These are phyloP conservation scores for Pyrochroa serraticornis DNA, from an alignment of 2,888 invertebrate species.

Conservation along the genomic window DNA sequence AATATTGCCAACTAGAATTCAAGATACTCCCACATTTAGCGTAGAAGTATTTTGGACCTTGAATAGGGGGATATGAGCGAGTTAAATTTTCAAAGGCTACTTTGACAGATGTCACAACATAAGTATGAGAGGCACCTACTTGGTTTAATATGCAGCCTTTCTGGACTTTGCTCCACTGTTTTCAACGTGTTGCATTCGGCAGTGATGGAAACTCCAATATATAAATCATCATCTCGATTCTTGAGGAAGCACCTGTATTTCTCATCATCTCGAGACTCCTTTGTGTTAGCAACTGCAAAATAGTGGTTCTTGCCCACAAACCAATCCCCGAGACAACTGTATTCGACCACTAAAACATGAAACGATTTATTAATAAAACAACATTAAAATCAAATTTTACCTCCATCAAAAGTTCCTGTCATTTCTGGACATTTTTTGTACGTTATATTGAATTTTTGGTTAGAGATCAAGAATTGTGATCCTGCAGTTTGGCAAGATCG, in stretches of 20 bases:
- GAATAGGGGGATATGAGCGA: no score
- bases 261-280: constrained; percentile 93
- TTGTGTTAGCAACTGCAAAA: constrained; percentile 96
- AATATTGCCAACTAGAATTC: no score
- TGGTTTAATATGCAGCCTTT: constrained; percentile 83
- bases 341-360: constrained; percentile 73
- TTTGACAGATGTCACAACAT: not conserved
- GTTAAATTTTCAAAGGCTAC: not conserved
- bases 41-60: no score
- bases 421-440: constrained; percentile 90
- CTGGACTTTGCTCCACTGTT: constrained; percentile 92
- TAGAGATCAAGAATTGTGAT: constrained; percentile 93
- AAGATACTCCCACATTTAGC: no score
- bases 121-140: constrained; percentile 64
- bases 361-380: constrained; percentile 1
- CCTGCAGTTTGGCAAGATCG: constrained; percentile 95
- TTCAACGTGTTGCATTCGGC: constrained; percentile 92
- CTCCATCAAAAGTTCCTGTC: constrained; percentile 87
- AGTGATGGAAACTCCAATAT: constrained; percentile 90
- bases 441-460: constrained; percentile 95
- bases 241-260: constrained; percentile 93
- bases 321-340: constrained; percentile 94
- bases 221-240: constrained; percentile 92
- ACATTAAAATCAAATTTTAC: constrained; percentile 50
- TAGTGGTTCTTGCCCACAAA: constrained; percentile 95